Percentiles rank a stretch among this genome's conserved stretches.
Evolutionary conservation across 1,140 invertebrate genomes (phyloP).

Genomic region (Nilaparvata lugens): DNA sequence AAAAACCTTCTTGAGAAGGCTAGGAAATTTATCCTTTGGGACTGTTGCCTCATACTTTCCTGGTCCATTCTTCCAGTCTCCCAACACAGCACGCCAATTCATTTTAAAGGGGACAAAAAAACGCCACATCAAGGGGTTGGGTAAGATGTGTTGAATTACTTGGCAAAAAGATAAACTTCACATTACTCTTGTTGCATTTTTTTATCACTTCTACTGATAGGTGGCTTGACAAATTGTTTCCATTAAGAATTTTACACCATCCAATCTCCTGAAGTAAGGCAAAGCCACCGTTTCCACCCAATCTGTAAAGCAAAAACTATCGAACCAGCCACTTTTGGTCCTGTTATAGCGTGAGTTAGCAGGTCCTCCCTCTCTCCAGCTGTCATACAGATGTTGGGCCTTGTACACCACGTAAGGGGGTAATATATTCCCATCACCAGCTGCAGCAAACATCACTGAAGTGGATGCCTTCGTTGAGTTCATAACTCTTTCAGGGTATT

Average conservation of each 20-base stretch:
- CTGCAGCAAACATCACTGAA: slow-evolving; percentile 21
- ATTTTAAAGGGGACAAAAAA: slow-evolving; percentile 32
- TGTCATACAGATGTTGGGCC: slow-evolving; percentile 30
- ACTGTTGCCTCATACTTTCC: slow-evolving; percentile 13
- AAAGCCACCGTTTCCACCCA: slow-evolving; percentile 13
- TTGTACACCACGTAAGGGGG: slow-evolving; percentile 35
- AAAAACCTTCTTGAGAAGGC: slow-evolving; percentile 23
- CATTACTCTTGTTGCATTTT: slow-evolving; percentile 30
- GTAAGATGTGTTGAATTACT: slow-evolving; percentile 35
- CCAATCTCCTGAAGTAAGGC: slow-evolving; percentile 5
- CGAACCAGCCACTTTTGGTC: slow-evolving; percentile 18
- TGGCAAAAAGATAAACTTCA: slow-evolving; percentile 35
- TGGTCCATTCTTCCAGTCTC: slow-evolving; percentile 30
- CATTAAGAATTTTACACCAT: slow-evolving; percentile 24
- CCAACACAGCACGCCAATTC: too few species aligned
- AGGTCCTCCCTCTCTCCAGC: slow-evolving; percentile 32
- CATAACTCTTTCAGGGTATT: slow-evolving; percentile 20
- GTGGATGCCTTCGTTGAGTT: slow-evolving; percentile 17
- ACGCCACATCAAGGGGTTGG: too few species aligned
- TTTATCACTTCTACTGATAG: slow-evolving; percentile 30
- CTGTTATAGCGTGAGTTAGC: slow-evolving; percentile 24
- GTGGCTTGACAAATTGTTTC: slow-evolving; percentile 36
- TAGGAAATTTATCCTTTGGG: slow-evolving; percentile 22
- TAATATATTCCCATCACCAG: slow-evolving; percentile 23
- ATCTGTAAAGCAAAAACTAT: slow-evolving; percentile 14